These are phyloP conservation scores for Zosterops hypoxanthus DNA, from an alignment of 2,113 vertebrate genomes.

Conservation along the genomic window DNA sequence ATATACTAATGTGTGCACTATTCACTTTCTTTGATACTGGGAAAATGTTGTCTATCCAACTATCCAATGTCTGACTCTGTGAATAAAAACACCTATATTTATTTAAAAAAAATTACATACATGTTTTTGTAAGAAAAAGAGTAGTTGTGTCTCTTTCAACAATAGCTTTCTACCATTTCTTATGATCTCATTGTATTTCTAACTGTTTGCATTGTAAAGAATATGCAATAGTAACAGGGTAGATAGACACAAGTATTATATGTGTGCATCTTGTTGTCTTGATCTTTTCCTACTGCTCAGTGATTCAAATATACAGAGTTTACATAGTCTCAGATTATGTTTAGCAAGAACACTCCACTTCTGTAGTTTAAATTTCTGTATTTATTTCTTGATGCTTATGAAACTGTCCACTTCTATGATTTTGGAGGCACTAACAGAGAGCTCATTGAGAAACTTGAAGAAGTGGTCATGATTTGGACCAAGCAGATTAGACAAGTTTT, in stretches of 20 bases:
- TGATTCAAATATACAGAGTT: not conserved
- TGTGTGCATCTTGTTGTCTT: not conserved
- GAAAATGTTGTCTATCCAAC: not conserved
- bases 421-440: constrained; percentile 76
- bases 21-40: not conserved
- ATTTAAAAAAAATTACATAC: too few relatives aligned
- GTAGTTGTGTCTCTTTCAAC: not conserved
- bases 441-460: constrained; percentile 78
- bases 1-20: not conserved
- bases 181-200: not conserved
- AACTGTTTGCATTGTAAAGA: not conserved
- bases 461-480: constrained; percentile 72
- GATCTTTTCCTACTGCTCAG: not conserved
- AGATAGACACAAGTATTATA: not conserved
- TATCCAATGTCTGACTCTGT: not conserved
- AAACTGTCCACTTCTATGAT: not conserved
- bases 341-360: not conserved
- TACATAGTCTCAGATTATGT: not conserved
- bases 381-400: not conserved
- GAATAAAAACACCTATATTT: not conserved
- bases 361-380: not conserved
- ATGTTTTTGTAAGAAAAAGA: not conserved
- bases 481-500: constrained; percentile 81
- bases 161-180: not conserved
- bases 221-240: not conserved